phyloP scores from a whole-genome alignment of 2,113 vertebrate species.

The Cynocephalus volans region DNA sequence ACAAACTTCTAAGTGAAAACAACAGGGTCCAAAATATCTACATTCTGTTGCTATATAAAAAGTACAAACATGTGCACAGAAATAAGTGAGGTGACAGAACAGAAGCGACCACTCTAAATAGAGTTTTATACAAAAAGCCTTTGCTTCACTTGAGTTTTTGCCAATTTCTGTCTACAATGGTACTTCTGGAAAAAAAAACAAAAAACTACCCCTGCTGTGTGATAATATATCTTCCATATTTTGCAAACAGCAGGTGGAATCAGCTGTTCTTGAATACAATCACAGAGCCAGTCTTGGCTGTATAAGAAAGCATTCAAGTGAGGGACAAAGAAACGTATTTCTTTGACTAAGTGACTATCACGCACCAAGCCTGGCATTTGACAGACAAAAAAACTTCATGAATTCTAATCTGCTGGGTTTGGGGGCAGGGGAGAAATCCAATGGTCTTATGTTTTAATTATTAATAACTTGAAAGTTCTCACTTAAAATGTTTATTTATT shows the following conservation, averaged over 20 bases:
- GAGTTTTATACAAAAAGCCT: neutral
- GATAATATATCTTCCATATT: constrained; percentile 8
- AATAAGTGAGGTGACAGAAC: neutral
- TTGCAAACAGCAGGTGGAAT: constrained; percentile 51
- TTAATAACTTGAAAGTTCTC: constrained; percentile 32
- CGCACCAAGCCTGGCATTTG: neutral
- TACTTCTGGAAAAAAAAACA: neutral
- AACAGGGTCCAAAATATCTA: neutral
- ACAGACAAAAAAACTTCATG: neutral
- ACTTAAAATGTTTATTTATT: constrained; percentile 37
- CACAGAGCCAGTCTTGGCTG: neutral
- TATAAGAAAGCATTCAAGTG: constrained; percentile 7
- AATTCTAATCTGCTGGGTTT: constrained; percentile 48
- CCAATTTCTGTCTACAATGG: neutral
- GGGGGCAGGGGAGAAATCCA: neutral
- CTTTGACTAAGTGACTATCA: neutral
- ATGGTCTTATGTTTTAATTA: constrained; percentile 50
- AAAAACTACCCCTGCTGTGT: neutral
- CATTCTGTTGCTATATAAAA: neutral
- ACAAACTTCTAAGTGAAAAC: neutral
- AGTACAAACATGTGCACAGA: neutral
- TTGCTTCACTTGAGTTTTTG: neutral
- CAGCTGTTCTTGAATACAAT: neutral
- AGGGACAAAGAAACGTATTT: neutral
- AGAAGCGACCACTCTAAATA: neutral